Base-by-base conservation (phyloP, 2,797 vertebrate species). In the Ctenopoma multispine region DNA sequence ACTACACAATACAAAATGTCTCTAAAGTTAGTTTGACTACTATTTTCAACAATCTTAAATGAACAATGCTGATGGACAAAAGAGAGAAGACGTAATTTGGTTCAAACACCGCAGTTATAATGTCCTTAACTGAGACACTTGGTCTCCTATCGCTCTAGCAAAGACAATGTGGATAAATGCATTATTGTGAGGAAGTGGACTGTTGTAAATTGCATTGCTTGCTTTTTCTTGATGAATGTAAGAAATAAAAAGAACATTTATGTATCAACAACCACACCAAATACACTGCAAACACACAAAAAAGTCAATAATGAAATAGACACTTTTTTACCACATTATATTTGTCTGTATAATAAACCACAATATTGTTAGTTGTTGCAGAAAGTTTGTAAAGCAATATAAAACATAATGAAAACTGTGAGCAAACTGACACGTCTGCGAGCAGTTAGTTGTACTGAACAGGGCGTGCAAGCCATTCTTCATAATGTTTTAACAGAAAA, bases 101-200 rank as follows among this genome's bases (percentile, higher is more conserved):
- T 29, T 29, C 13, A 63, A 54, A 58, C 48, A 60, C 14, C 13
- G 24, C 27, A 65, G 62, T 7, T 48, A 55, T 58, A 11, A 63
- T 15, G 21, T 6, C 24, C 10, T 29, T 76, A 11, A 59, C 69
- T 53, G 38, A 77, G 24, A 67, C 46, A 46, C 50, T 64, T 80
- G 63, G 76, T 72, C 74, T 76, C 44, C 10, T 69, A 4, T 7
- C 68, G 63, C 49, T 59, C 40, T 7, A 10, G 7, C 2, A 44
- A 51, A 63, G 54, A 47, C 2, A 54, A 47, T 7, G 24, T 27
- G 48, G 63, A 9, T 48, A 53, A 53, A 40, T 34, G 34, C 34
- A 34, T 34, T 34, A 34, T 8, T 34, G 34, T 34, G 34, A 9
- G 10, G 34, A 27, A 56, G 51, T 10, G 29, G 5, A 23, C 14